Evolutionary conservation across 37 sponge, comb jelly and placozoan species (phyloP), one percentile per base, ranked within the genome.

Genomic region (Agelas oroides): DNA sequence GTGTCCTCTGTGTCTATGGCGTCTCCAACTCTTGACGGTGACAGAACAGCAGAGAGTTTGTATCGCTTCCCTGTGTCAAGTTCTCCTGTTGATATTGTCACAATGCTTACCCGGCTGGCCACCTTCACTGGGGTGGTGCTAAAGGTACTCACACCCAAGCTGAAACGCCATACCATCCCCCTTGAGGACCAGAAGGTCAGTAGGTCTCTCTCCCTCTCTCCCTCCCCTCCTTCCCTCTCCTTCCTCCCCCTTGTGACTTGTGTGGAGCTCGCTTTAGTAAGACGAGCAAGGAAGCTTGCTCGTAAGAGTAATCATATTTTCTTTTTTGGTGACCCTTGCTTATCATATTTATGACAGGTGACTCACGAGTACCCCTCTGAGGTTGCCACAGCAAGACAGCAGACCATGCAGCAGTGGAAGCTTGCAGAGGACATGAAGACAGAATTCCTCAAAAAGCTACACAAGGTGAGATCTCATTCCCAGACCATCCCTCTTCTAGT

Each of bases 21-120:
- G 8, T 46, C 46, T 46, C 46, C 46, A n/a, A n/a, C n/a, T 8
- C 46, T 2, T 24, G 33, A 1, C 6, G 68, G 5, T 1, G 34
- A 5, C 36, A 17, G 3, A 2, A 15, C 2, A 36, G 35, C 53
- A 0, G 71, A 52, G 36, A 37, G 23, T 21, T n/a, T 33, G 41
- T 77, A 46, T 63, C 64, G 71, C 37, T 79, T 89, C 35, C 94
- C 94, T 41, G 82, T 93, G 13, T 93, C 94, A 28, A 89, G 77
- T 59, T 89, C 94, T 34, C 82, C 79, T 27, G 13, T 93, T 37
- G 94, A 93, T 60, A 46, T 93, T 18, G 66, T 93, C n/a, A 81
- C 77, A 16, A 93, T 93, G 90, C 65, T 85, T 37, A 78, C 68
- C 23, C 53, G 94, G 31, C 36, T 81, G 52, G 90, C 90, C 28